Base-by-base conservation (phyloP, 2,888 invertebrate species). In the Petrolisthes cinctipes region DNA sequence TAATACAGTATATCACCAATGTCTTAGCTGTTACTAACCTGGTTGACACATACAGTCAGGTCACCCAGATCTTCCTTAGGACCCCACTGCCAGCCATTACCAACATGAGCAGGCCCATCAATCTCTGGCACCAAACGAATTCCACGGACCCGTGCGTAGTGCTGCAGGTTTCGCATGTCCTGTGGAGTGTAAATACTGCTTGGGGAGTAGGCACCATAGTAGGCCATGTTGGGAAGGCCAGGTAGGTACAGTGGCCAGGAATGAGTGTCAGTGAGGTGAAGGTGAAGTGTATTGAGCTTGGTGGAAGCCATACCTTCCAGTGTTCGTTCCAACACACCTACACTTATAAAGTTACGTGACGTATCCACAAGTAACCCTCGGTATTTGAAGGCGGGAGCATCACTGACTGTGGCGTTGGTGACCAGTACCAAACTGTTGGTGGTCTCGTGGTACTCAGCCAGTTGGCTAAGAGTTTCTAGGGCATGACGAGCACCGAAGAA, bases 231-330 rank as follows among this genome's bases (percentile, higher is more conserved):
- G 0, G 97, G 97, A 90, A 94, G 94, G n/a, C 95, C 95, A 91
- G 94, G 94, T 0, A 96, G 95, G 86, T 96, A 95, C 92, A 97
- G 96, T 0, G 99, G 98, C 92, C 98, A 99, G 91, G 98, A 98
- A 91, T 98, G 98, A 23, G 97, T 96, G 93, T 99, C 99, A 0
- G 97, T 97, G 84, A 97, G 96, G 92, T 97, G 97, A 98, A 98
- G 98, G 92, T 99, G 98, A 93, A 99, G 96, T 0, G 97, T 96
- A 92, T 98, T 99, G 91, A 98, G 92, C 93, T 98, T 99, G 56
- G 96, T 96, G 92, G 96, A 95, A 0, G 96, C 95, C 97, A 98
- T 98, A 0, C 95, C 97, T 92, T 97, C 97, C 91, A 99, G 94
- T 11, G 97, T 93, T 89, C 92, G 92, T 57, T 92, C 91, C 79